Evolutionary conservation across 2,797 vertebrate genomes (phyloP).

Genomic region (Poecilia wingei): DNA sequence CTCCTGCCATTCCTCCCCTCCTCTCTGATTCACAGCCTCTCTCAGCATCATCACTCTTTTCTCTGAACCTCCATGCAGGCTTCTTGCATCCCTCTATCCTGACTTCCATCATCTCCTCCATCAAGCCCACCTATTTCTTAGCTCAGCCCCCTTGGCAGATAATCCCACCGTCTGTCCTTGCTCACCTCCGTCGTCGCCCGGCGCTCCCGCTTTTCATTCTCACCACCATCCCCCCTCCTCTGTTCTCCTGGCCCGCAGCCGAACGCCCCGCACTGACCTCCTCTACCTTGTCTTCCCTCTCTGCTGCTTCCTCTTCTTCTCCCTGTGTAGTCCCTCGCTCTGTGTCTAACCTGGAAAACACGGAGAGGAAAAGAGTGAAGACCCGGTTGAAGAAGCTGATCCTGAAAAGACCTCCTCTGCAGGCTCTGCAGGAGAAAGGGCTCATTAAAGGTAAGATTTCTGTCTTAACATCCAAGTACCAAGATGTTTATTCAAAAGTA

Average conservation of each 20-base stretch:
- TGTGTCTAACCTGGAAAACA: conserved; percentile 82
- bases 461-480: conserved; percentile 15
- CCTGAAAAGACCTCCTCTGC: conserved; percentile 87
- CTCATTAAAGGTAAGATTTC: conserved; percentile 85
- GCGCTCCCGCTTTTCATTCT: conserved; percentile 73
- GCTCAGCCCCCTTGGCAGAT: conserved; percentile 65
- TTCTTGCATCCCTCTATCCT: conserved; percentile 67
- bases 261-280: conserved; percentile 61
- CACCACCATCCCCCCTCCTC: conserved; percentile 73
- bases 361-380: conserved; percentile 86
- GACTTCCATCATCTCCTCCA: conserved; percentile 69
- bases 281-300: conserved; percentile 41
- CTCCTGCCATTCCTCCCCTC: not conserved
- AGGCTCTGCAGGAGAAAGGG: conserved; percentile 91
- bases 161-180: conserved; percentile 62
- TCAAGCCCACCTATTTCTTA: conserved; percentile 72
- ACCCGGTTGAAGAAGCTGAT: conserved; percentile 90
- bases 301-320: conserved; percentile 35
- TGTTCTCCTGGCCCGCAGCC: conserved; percentile 50
- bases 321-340: conserved; percentile 79
- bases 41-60: conserved; percentile 41
- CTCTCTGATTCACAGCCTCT: conserved; percentile 22
- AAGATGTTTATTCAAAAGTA: conserved; percentile 19
- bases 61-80: conserved; percentile 63
- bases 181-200: conserved; percentile 59